A percentile compares a stretch with the other conserved stretches of the same genome.
These are phyloP conservation scores for Apocrypta bakeri DNA, from an alignment of 1,140 invertebrate genomes.

Conservation along the genomic window DNA sequence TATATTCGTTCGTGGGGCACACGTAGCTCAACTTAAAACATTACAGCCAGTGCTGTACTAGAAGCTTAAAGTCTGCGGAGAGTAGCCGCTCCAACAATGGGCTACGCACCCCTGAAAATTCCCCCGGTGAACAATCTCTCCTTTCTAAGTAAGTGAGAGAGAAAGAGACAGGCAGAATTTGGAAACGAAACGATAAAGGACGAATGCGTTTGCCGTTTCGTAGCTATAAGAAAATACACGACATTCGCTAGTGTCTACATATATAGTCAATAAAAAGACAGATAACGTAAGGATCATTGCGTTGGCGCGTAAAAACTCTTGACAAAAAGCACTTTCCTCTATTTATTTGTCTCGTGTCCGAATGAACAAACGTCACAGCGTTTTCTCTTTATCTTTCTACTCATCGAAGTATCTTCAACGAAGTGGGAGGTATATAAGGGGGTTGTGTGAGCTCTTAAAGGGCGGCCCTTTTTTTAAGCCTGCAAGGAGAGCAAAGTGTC, in stretches of 20 bases:
- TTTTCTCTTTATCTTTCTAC: not conserved
- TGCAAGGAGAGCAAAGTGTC: not conserved
- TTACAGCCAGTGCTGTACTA: not conserved
- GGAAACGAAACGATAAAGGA: not conserved
- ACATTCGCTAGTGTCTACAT: not conserved
- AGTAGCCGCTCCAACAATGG: not conserved
- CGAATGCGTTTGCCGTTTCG: not conserved
- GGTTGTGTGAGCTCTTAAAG: not conserved
- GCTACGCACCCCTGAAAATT: not conserved
- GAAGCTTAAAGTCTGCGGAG: not conserved
- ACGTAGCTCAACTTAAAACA: constrained; percentile 6
- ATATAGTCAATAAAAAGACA: constrained; percentile 31
- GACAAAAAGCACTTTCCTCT: constrained; percentile 33
- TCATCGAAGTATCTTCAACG: not conserved
- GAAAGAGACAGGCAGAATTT: too few species aligned
- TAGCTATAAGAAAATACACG: not conserved
- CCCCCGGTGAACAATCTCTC: not conserved
- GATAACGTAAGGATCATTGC: not conserved
- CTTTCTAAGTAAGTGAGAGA: too few species aligned
- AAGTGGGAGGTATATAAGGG: not conserved
- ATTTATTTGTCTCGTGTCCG: constrained; percentile 40
- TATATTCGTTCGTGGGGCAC: not conserved
- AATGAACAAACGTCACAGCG: constrained; percentile 12
- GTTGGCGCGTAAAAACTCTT: not conserved
- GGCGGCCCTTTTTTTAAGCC: constrained; percentile 11